Percentiles rank a stretch among this genome's conserved stretches.
Conservation (phyloP, 2,113 vertebrate species). For the Formicarius rufipectus region DNA sequence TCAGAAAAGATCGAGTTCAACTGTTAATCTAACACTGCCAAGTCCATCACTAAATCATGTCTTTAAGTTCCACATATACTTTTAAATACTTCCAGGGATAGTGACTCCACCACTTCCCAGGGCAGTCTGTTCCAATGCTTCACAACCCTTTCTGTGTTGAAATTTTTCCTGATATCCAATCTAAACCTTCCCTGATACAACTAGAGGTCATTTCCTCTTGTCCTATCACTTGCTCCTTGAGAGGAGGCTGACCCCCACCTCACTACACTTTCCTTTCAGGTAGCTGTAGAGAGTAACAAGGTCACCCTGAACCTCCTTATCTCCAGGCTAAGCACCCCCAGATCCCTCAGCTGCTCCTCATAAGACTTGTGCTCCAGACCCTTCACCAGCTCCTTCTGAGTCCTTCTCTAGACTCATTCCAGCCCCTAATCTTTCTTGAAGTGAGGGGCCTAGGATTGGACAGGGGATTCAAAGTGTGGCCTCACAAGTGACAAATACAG, state of each 20-base stretch:
- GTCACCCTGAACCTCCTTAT: neutral
- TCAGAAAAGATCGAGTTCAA: neutral
- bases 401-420: neutral
- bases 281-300: fast-evolving
- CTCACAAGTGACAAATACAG: neutral
- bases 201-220: neutral
- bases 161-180: neutral
- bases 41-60: neutral
- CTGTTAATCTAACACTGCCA: neutral
- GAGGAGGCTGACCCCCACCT: neutral
- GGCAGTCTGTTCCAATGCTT: neutral
- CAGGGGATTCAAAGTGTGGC: neutral
- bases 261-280: neutral
- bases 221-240: neutral
- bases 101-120: neutral
- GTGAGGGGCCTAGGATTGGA: neutral
- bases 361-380: neutral
- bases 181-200: neutral
- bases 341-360: neutral
- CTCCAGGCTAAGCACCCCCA: neutral
- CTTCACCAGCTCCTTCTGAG: neutral
- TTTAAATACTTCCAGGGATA: neutral
- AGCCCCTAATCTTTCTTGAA: neutral
- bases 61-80: neutral
- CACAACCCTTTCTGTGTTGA: neutral